These are phyloP conservation scores for Cebus imitator DNA, from an alignment of 2,113 vertebrate species.

Conservation along the genomic window DNA sequence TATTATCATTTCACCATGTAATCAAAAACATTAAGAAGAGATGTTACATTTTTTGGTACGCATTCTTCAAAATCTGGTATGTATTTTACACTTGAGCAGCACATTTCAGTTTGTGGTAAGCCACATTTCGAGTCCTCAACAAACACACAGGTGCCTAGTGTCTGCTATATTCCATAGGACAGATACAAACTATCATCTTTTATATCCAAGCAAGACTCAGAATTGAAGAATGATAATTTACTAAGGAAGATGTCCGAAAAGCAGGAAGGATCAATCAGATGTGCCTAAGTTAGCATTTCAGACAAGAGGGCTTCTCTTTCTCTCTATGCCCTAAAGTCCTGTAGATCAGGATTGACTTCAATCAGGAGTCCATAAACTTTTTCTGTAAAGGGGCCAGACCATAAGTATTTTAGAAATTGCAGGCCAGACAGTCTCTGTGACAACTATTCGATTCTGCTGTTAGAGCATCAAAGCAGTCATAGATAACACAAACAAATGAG, in stretches of 20 bases:
- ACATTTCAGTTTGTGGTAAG: neutral
- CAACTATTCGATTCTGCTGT: neutral
- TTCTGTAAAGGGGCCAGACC: neutral
- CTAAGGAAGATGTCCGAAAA: neutral
- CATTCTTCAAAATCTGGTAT: slow-evolving; percentile 22
- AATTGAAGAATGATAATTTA: neutral
- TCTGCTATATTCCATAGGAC: neutral
- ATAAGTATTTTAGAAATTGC: neutral
- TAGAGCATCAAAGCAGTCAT: neutral
- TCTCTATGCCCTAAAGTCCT: neutral
- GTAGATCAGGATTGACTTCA: neutral
- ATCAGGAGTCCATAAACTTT: neutral
- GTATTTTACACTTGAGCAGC: neutral
- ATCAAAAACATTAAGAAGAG: neutral
- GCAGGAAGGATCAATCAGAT: neutral
- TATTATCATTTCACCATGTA: slow-evolving; percentile 4
- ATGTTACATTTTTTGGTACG: neutral
- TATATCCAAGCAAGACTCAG: neutral
- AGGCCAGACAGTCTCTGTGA: neutral
- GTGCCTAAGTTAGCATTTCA: neutral
- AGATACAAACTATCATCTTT: neutral
- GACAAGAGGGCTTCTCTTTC: neutral
- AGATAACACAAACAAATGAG: neutral
- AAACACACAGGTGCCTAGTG: neutral
- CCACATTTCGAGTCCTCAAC: neutral